phyloP scores from a whole-genome alignment of 1,140 invertebrate species.

The Hyles euphorbiae region DNA sequence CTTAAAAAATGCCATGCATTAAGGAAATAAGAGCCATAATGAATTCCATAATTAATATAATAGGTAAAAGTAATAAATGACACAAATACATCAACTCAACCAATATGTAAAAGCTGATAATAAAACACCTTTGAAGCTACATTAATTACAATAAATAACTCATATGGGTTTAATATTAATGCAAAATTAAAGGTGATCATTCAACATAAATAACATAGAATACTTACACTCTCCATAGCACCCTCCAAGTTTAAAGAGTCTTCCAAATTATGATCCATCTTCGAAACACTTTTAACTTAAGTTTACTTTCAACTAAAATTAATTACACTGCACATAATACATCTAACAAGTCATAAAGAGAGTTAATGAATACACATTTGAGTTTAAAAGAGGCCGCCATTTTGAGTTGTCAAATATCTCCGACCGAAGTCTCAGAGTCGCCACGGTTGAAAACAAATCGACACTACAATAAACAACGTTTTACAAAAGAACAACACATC shows the following conservation, averaged over 20 bases:
- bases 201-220: slow-evolving; percentile 3
- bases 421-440: slow-evolving; percentile 40
- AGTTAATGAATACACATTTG: slow-evolving; percentile 38
- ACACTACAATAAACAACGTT: slow-evolving; percentile 13
- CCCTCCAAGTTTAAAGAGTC: slow-evolving; percentile 60
- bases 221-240: slow-evolving; percentile 47
- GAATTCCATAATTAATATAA: too few species aligned
- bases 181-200: too few species aligned
- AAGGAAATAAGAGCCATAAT: too few species aligned
- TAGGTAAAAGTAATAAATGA: too few species aligned
- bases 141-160: too few species aligned
- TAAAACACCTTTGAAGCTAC: too few species aligned
- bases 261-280: slow-evolving; percentile 65
- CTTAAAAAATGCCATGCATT: too few species aligned
- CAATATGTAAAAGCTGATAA: too few species aligned
- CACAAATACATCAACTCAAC: too few species aligned
- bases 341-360: not conserved
- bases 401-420: slow-evolving; percentile 62
- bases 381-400: slow-evolving; percentile 72
- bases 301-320: slow-evolving; percentile 8
- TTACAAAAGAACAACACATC: not conserved
- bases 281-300: slow-evolving; percentile 11
- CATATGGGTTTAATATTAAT: too few species aligned
- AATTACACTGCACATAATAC: not conserved
- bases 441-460: slow-evolving; percentile 72